phyloP scores from a whole-genome alignment of 2,113 vertebrate genomes.

The Percina caprodes region DNA sequence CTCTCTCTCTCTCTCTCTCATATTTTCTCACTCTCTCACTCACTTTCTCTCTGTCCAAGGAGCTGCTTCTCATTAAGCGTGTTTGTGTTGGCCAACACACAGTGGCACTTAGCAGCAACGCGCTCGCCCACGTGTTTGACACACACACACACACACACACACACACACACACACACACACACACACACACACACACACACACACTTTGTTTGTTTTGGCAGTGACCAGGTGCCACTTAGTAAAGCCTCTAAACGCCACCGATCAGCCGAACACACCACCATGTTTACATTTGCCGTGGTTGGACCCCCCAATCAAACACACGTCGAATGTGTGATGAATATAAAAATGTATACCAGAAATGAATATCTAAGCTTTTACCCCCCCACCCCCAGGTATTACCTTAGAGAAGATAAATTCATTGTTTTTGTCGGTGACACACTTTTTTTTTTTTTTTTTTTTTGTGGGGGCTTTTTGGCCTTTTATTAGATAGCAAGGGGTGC shows the following conservation, averaged over 20 bases:
- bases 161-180: conserved; percentile 5
- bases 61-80: conserved; percentile 86
- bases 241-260: conserved; percentile 72
- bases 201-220: conserved; percentile 82
- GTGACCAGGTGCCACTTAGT: conserved; percentile 81
- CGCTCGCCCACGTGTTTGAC: conserved; percentile 38
- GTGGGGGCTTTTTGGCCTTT: no score
- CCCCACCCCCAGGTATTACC: background rate
- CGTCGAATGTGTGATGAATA: conserved; percentile 6
- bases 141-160: conserved; percentile 3
- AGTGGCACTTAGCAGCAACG: conserved; percentile 82
- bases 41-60: conserved; percentile 71
- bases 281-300: conserved; percentile 73
- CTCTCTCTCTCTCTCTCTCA: conserved; percentile 47
- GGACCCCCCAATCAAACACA: conserved; percentile 19
- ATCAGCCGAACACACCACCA: conserved; percentile 71
- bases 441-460: no score
- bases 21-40: conserved; percentile 47
- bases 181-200: background rate
- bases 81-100: conserved; percentile 84
- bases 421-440: no score
- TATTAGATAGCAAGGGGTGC: no score
- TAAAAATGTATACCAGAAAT: background rate
- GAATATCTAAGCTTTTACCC: background rate
- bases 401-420: no score